A percentile compares a stretch with the other conserved stretches of the same genome.
These are phyloP conservation scores for Hippocampus guttulatus DNA, from an alignment of 2,113 vertebrate genomes.

Conservation along the genomic window DNA sequence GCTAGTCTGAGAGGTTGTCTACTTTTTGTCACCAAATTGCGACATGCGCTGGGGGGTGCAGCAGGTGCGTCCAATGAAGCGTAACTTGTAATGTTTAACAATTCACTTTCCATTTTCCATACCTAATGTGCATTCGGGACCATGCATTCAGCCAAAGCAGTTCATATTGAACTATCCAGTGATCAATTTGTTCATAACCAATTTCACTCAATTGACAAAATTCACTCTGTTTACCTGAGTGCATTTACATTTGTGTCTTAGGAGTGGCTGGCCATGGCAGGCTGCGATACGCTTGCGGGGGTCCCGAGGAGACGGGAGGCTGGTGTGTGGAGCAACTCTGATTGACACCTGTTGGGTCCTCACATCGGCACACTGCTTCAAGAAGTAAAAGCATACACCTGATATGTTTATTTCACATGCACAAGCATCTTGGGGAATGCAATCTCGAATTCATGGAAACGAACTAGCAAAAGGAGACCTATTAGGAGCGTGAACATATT, in stretches of 20 bases:
- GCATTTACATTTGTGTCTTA: constrained; percentile 40
- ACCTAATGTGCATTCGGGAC: not conserved
- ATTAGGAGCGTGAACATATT: too few species aligned
- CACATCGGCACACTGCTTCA: constrained; percentile 96
- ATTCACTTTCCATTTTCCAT: too few species aligned
- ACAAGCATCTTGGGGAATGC: not conserved
- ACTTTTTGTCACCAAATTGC: too few species aligned
- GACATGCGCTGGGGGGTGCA: too few species aligned
- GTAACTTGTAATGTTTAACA: too few species aligned
- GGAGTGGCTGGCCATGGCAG: constrained; percentile 96
- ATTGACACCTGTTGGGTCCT: constrained; percentile 95
- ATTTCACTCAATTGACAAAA: not conserved
- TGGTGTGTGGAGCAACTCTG: constrained; percentile 92
- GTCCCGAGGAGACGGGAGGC: constrained; percentile 81
- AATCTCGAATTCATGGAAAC: too few species aligned
- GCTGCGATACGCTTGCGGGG: constrained; percentile 86
- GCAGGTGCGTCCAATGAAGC: too few species aligned
- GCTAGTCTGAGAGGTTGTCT: too few species aligned
- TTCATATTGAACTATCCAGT: too few species aligned
- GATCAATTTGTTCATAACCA: too few species aligned
- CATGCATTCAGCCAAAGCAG: not conserved
- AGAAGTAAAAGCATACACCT: constrained; percentile 72
- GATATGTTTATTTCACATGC: not conserved
- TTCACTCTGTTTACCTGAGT: not conserved
- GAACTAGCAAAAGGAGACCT: too few species aligned